Base-by-base conservation (phyloP, 2,113 vertebrate genomes). In the Ellobius talpinus region DNA sequence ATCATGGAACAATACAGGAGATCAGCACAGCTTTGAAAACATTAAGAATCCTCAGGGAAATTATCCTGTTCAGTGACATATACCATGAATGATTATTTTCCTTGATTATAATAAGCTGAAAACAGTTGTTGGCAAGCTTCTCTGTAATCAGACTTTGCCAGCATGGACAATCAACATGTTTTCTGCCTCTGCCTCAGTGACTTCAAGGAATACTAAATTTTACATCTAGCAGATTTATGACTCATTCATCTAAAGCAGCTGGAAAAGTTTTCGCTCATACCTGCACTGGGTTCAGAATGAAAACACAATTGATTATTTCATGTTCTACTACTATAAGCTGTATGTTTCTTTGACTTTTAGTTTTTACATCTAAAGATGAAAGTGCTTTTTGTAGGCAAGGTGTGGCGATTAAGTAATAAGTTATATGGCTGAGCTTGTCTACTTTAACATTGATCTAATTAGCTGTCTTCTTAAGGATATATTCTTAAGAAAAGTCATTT, bases 141-240 rank as follows among this genome's bases (percentile, higher is more conserved):
- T 95, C 31, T 19, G 1, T 42, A 58, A 42, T 94, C 29, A 90
- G 55, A 61, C 31, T 96, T 78, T 91, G 94, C 63, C 89, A 94
- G 1, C 33, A 14, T 45, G 16, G 23, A 87, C 55, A 94, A 90
- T 81, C 78, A 95, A 42, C 12, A 45, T 93, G n/a, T 91, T 90
- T 97, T 94, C 81, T 94, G 68, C 29, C 39, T 97, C 93, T 96
- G 16, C 58, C 79, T 96, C 87, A 96, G 0, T 76, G 55, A 93
- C 5, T 95, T 97, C n/a, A 70, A 68, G 55, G 93, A 96, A 95
- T 58, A 87, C 47, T 76, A 84, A 84, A 84, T 92, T 70, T 89
- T 47, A 5, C 45, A 17, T 92, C 45, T 93, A 19, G 94, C 42
- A 42, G 70, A 92, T 73, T 96, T 96, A 50, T 74, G 72, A 84